Conservation (phyloP, 1,140 invertebrate genomes). For the Armadillidium nasatum region DNA sequence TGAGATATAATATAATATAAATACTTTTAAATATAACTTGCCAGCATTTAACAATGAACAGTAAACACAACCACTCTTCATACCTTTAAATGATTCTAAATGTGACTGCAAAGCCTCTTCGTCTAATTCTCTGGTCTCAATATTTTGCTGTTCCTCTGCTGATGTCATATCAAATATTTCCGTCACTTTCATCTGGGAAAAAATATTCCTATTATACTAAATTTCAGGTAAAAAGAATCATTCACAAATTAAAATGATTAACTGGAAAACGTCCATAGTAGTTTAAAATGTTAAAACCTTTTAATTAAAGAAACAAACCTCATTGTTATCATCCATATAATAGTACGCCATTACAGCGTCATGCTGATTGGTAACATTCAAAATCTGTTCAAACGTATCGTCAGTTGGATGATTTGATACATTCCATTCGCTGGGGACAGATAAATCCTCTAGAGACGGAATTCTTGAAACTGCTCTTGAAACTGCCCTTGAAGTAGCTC, state of each 20-base stretch:
- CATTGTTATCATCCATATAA: slow-evolving; percentile 78
- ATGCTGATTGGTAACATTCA: slow-evolving; percentile 73
- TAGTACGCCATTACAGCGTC: slow-evolving; percentile 84
- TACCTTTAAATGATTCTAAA: background rate
- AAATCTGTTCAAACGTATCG: slow-evolving; percentile 79
- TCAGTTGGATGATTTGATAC: background rate
- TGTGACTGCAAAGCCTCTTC: background rate
- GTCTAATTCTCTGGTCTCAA: background rate
- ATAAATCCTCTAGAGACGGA: background rate
- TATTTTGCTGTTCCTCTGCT: background rate
- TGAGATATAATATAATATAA: background rate
- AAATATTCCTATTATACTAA: background rate
- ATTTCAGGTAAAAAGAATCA: too few species aligned
- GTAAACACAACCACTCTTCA: background rate
- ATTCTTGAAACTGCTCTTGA: background rate
- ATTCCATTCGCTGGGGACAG: background rate
- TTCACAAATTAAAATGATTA: too few species aligned
- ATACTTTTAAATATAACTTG: background rate
- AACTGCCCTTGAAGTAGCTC: background rate
- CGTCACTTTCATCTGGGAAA: slow-evolving; percentile 16
- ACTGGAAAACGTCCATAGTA: too few species aligned
- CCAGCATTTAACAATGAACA: background rate
- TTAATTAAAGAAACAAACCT: slow-evolving; percentile 47
- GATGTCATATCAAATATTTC: slow-evolving; percentile 12
- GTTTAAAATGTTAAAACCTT: too few species aligned